Evolutionary conservation across 2,888 invertebrate genomes (phyloP).

Genomic region (Subacronicta megacephala): DNA sequence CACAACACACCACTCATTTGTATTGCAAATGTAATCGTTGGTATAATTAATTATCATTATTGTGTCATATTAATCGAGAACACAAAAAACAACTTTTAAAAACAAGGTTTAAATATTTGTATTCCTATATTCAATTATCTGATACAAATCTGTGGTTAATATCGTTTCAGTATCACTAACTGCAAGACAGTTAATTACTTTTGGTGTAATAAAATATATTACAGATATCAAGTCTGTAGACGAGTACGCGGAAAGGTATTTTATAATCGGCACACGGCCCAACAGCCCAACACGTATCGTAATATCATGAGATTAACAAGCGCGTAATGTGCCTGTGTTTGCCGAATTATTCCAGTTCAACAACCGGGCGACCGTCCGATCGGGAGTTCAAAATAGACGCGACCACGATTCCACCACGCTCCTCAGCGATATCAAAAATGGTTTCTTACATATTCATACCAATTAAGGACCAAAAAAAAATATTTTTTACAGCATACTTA

Average conservation of each 20-base stretch:
- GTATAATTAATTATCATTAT: conserved; percentile 75
- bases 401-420: conserved; percentile 72
- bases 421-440: conserved; percentile 73
- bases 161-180: conserved; percentile 50
- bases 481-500: conserved; percentile 24
- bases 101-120: conserved; percentile 37
- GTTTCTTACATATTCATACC: conserved; percentile 29
- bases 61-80: conserved; percentile 63
- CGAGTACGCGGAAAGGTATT: conserved; percentile 59
- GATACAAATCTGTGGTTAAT: conserved; percentile 48
- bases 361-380: conserved; percentile 86
- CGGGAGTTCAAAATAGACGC: conserved; percentile 88
- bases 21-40: conserved; percentile 78
- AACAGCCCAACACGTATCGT: conserved; percentile 66
- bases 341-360: conserved; percentile 89
- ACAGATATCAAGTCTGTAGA: conserved; percentile 28
- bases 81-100: conserved; percentile 58
- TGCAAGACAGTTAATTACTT: conserved; percentile 42
- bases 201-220: conserved; percentile 27
- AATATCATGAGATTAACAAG: conserved; percentile 81
- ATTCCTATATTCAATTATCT: conserved; percentile 52
- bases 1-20: conserved; percentile 76
- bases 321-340: conserved; percentile 85
- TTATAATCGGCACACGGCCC: conserved; percentile 68
- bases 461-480: conserved; percentile 31